A percentile compares a stretch with the other conserved stretches of the same genome.
These are phyloP conservation scores for Brachypodius melanocephalos DNA, from an alignment of 2,113 vertebrate genomes.

Conservation along the genomic window DNA sequence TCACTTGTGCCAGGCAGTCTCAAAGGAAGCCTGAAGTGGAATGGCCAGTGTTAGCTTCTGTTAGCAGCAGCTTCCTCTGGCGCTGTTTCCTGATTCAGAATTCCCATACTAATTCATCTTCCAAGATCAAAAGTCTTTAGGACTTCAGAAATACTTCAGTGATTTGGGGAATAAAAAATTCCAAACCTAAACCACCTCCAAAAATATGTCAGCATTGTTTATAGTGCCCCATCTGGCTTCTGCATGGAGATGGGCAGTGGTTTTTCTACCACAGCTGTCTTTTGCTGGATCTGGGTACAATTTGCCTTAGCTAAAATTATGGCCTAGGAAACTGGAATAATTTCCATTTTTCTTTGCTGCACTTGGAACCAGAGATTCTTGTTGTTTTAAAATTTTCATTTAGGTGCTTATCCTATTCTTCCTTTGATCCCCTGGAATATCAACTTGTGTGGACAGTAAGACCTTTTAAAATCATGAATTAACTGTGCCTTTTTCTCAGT, in stretches of 20 bases:
- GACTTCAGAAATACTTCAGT: neutral
- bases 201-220: neutral
- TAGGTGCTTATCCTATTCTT: neutral
- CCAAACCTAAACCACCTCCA: neutral
- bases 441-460: neutral
- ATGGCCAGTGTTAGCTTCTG: neutral
- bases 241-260: neutral
- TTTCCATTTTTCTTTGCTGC: neutral
- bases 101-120: neutral
- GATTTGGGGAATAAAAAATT: neutral
- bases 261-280: neutral
- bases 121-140: neutral
- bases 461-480: neutral
- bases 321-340: neutral
- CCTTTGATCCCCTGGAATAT: neutral
- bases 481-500: neutral
- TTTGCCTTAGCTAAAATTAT: neutral
- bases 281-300: neutral
- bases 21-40: slow-evolving; percentile 38
- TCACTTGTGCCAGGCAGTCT: neutral
- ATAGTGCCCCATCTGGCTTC: neutral
- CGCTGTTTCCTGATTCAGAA: slow-evolving; percentile 35
- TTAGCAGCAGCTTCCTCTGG: slow-evolving; percentile 9
- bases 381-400: neutral
- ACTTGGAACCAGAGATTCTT: neutral